Percentiles rank a stretch among this genome's conserved stretches.
These are phyloP conservation scores for Rapana venosa DNA, from an alignment of 2,888 invertebrate species.

Conservation along the genomic window DNA sequence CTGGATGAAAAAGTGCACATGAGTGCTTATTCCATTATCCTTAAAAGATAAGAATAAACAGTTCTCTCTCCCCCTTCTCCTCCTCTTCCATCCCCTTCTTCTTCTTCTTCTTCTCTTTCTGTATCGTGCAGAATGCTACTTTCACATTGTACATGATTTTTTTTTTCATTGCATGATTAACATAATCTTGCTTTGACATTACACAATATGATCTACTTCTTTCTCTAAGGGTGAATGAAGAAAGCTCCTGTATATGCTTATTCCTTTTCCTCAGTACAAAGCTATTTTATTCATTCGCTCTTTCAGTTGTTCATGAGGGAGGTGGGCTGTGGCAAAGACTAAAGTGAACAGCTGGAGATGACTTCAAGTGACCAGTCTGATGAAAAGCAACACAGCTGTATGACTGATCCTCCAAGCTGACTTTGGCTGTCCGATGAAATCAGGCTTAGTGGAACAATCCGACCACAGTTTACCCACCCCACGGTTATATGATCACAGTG, in stretches of 20 bases:
- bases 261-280: not conserved
- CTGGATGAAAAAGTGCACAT: too few relatives aligned
- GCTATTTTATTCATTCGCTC: not conserved
- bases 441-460: not conserved
- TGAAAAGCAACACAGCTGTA: not conserved
- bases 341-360: not conserved
- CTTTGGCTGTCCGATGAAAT: not conserved
- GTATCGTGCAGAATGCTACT: too few relatives aligned
- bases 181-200: too few relatives aligned
- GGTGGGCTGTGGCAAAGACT: not conserved
- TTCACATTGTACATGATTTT: too few relatives aligned
- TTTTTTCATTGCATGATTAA: too few relatives aligned
- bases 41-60: too few relatives aligned
- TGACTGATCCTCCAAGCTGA: too few relatives aligned
- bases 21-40: too few relatives aligned
- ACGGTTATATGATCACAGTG: too few relatives aligned
- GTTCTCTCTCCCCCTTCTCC: not conserved
- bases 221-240: too few relatives aligned
- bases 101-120: not conserved
- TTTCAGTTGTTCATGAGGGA: not conserved
- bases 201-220: too few relatives aligned
- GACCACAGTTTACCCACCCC: not conserved
- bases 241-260: too few relatives aligned
- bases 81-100: not conserved
- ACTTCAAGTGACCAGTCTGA: not conserved